Conservation (phyloP, 2,113 vertebrate genomes). For the human region GRCh38 chr7:38056001-38056500, state of each 20-base stretch:
- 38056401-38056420: not conserved
- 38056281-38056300: not conserved
- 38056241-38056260: not conserved
- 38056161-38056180: constrained; percentile 34
- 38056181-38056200: not conserved
- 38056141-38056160: not conserved
- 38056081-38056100: not conserved
- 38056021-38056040: not conserved
- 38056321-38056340: constrained; percentile 7
- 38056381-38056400: not conserved
- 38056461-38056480: not conserved
- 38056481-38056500: not conserved
- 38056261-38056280: not conserved
- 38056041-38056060: not conserved
- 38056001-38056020: not conserved
- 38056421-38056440: not conserved
- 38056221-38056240: not conserved
- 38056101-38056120: not conserved
- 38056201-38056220: not conserved
- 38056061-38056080: not conserved
- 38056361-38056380: constrained; percentile 22
- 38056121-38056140: not conserved
- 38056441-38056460: not conserved
- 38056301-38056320: not conserved
- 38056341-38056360: not conserved